A percentile compares a stretch with the other conserved stretches of the same genome.
Conservation (phyloP, 2,797 vertebrate genomes). For the Cossypha caffra region DNA sequence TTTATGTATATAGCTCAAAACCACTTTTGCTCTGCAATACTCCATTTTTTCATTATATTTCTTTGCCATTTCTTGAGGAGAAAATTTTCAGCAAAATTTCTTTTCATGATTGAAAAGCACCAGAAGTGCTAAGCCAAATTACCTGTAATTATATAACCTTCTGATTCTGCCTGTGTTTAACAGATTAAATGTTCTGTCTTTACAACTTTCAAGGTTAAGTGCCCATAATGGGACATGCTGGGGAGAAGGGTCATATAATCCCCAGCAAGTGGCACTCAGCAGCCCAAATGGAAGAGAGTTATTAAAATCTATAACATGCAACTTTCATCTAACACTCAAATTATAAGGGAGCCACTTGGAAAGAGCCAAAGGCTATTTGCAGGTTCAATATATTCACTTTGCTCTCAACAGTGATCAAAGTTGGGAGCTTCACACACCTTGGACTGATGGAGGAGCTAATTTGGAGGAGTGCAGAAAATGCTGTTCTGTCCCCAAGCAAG, state of each 20-base stretch:
- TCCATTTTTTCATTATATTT: background rate
- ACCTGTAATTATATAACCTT: slow-evolving; percentile 70
- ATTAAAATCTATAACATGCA: slow-evolving; percentile 58
- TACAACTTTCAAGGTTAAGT: slow-evolving; percentile 66
- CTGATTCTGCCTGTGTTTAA: slow-evolving; percentile 65
- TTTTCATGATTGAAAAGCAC: slow-evolving; percentile 56
- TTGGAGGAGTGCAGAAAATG: slow-evolving; percentile 32
- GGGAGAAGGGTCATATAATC: slow-evolving; percentile 50
- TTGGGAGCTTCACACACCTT: background rate
- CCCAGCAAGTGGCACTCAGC: slow-evolving; percentile 57
- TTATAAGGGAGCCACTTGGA: slow-evolving; percentile 47
- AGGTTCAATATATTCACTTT: slow-evolving; percentile 57
- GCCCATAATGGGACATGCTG: slow-evolving; percentile 58
- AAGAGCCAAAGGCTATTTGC: slow-evolving; percentile 61
- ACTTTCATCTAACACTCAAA: slow-evolving; percentile 61
- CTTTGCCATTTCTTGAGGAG: background rate
- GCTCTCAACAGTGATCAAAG: slow-evolving; percentile 60
- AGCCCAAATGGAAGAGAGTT: slow-evolving; percentile 43
- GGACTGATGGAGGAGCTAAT: slow-evolving; percentile 18
- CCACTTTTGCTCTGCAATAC: background rate
- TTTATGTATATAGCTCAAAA: background rate
- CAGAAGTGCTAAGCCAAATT: slow-evolving; percentile 46
- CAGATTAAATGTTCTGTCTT: slow-evolving; percentile 72
- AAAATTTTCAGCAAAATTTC: slow-evolving; percentile 40
- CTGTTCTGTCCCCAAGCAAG: background rate